Conservation (phyloP, 2,888 invertebrate species). For the Apomyelois bistriatella region DNA sequence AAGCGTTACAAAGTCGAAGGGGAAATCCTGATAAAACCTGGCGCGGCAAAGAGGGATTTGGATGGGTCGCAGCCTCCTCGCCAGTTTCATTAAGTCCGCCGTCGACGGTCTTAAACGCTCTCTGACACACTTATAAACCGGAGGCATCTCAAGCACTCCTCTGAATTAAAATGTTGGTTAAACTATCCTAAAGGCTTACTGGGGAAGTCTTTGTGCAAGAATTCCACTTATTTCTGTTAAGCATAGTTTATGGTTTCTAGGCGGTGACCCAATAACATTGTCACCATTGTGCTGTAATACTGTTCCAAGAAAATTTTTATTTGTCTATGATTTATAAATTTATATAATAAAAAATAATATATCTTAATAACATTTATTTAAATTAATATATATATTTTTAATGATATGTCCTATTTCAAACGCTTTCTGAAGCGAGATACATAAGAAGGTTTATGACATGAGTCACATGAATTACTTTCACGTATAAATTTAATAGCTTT, state of each 20-base stretch:
- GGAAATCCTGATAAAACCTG: conserved; percentile 52
- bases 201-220: not conserved
- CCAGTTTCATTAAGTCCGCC: conserved; percentile 62
- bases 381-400: no score
- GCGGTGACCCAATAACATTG: not conserved
- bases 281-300: no score
- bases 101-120: conserved; percentile 31
- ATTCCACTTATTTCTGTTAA: not conserved
- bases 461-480: no score
- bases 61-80: conserved; percentile 40
- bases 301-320: no score
- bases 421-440: no score
- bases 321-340: no score
- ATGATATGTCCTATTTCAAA: no score
- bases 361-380: no score
- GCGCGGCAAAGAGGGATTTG: conserved; percentile 44
- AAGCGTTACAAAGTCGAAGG: conserved; percentile 47
- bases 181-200: not conserved
- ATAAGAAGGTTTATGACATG: no score
- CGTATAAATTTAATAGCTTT: no score
- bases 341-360: no score
- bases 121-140: conserved; percentile 20
- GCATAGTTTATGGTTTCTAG: not conserved
- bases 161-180: conserved; percentile 29
- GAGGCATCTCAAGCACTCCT: conserved; percentile 27